Base-by-base conservation (phyloP, 2,797 vertebrate species). In the Glossophaga mutica region DNA sequence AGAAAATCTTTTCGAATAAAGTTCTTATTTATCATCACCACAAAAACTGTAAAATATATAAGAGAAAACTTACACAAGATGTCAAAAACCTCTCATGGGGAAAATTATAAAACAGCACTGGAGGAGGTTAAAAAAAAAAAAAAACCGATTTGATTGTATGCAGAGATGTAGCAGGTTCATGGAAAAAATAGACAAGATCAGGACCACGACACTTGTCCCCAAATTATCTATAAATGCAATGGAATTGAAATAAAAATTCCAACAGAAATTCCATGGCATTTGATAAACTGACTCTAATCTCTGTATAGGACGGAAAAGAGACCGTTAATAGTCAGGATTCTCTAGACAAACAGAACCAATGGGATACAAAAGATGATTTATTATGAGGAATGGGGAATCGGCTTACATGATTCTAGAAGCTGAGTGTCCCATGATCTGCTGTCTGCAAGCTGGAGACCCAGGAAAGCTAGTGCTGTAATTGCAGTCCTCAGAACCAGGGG, bases 21-120 rank as follows among this genome's bases (percentile, higher is more conserved):
- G 21, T 82, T 94, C 46, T 93, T 32, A 46, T 76, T 87, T 93
- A 76, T 83, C 92, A 77, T 24, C 71, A 39, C 78, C 90, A 94
- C 84, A 87, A 39, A 65, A 93, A 21, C 26, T 83, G 59, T 9
- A 92, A 39, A 81, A 77, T 85, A 91, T 12, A 52, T 88, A 87
- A 65, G 32, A 91, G 78, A 81, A 65, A 52, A 82, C 94, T 85
- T 67, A 81, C 19, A 52, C 14, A 32, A 91, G 42, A 44, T 48
- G 34, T 82, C 46, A 44, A 91, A 87, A 95, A 65, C 55, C 46
- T 77, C 67, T 91, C n/a, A 78, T 59, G 62, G 39, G 83, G 87
- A 73, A 90, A 95, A 87, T 83, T 32, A 48, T 22, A 39, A 87
- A 91, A 84, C 1, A 50, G 26, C 42, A 87, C 48, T 34, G 37